A percentile compares a stretch with the other conserved stretches of the same genome.
Conservation (phyloP, 1,140 invertebrate species). For the Medauroidea extradentata region DNA sequence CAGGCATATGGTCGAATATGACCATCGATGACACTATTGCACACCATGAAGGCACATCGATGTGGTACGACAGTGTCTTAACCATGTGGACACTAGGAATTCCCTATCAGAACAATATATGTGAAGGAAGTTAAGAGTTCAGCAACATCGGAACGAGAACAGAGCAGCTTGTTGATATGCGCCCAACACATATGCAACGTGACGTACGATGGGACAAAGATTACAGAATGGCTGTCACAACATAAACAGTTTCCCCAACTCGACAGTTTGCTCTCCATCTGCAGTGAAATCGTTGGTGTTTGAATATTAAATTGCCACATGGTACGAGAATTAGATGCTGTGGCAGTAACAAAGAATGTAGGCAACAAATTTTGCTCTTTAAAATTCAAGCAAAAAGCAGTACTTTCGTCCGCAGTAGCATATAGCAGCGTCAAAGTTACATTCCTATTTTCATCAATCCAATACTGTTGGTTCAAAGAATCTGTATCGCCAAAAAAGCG, state of each 20-base stretch:
- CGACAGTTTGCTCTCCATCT: slow-evolving; percentile 35
- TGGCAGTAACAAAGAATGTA: slow-evolving; percentile 19
- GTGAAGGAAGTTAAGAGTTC: slow-evolving; percentile 31
- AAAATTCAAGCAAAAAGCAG: slow-evolving; percentile 38
- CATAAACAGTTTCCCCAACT: slow-evolving; percentile 30
- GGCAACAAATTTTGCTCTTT: slow-evolving; percentile 13
- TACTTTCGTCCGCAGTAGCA: slow-evolving; percentile 32
- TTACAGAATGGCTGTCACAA: slow-evolving; percentile 36
- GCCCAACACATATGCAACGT: slow-evolving; percentile 36
- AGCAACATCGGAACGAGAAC: slow-evolving; percentile 29
- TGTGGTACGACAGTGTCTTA: slow-evolving; percentile 36
- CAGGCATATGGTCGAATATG: slow-evolving; percentile 43
- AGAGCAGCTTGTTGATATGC: slow-evolving; percentile 43
- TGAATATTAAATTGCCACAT: slow-evolving; percentile 39
- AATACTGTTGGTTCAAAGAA: slow-evolving; percentile 40
- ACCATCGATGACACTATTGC: slow-evolving; percentile 40
- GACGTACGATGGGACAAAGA: slow-evolving; percentile 36
- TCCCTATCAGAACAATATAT: slow-evolving; percentile 26
- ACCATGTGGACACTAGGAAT: slow-evolving; percentile 37
- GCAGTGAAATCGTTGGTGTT: slow-evolving; percentile 36
- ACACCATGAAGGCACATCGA: slow-evolving; percentile 40
- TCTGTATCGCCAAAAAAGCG: slow-evolving; percentile 33
- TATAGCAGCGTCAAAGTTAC: slow-evolving; percentile 32
- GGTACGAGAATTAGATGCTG: slow-evolving; percentile 36
- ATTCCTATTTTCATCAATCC: slow-evolving; percentile 36